Conservation (phyloP, 2,797 vertebrate genomes). For the Phataginus tricuspis region DNA sequence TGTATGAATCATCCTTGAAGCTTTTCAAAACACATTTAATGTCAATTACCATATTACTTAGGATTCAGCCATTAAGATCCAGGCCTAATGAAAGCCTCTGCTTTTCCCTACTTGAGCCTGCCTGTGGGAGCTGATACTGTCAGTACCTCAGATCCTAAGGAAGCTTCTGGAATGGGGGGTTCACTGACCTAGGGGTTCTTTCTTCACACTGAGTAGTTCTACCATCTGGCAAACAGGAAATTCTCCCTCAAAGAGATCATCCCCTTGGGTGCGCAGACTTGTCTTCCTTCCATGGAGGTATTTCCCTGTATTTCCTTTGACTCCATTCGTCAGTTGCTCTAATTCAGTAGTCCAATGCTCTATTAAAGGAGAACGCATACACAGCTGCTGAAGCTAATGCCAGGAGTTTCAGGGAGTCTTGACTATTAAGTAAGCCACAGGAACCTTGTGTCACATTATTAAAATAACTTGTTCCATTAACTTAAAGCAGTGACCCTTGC, state of each 20-base stretch:
- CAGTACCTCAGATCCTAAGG: not conserved
- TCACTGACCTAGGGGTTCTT: not conserved
- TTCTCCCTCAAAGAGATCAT: not conserved
- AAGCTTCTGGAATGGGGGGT: not conserved
- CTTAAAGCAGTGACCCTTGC: not conserved
- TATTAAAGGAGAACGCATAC: not conserved
- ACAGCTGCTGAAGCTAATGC: not conserved
- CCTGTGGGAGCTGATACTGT: not conserved
- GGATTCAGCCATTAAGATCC: not conserved
- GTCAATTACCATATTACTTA: not conserved
- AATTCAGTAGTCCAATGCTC: not conserved
- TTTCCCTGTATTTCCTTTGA: not conserved
- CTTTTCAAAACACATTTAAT: not conserved
- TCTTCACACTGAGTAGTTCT: not conserved
- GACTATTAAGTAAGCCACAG: not conserved
- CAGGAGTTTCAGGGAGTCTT: not conserved
- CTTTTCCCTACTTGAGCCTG: not conserved
- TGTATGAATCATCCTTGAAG: not conserved
- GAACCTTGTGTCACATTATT: not conserved
- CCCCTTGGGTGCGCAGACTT: not conserved
- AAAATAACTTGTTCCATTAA: not conserved
- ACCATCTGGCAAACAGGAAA: not conserved
- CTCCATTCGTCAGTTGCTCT: not conserved
- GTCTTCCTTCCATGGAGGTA: not conserved
- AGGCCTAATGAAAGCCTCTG: not conserved